Conservation (phyloP, 1,140 invertebrate species). For the Glossosoma conforme region DNA sequence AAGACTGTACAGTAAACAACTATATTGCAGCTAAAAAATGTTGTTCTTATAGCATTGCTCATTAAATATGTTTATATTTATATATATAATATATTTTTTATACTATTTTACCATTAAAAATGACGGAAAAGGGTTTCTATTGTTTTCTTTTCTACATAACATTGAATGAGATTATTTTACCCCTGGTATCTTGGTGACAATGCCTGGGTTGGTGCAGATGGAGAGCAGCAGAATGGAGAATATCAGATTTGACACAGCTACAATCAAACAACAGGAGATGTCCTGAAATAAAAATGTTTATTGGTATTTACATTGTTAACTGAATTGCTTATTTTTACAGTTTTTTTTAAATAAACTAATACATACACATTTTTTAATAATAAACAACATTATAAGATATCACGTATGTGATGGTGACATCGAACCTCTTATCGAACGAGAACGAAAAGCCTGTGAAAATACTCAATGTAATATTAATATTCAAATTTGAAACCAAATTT, state of each 20-base stretch:
- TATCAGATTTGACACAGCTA: slow-evolving; percentile 19
- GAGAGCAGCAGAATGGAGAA: slow-evolving; percentile 23
- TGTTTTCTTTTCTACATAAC: neutral
- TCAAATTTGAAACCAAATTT: too few species aligned
- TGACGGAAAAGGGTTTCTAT: neutral
- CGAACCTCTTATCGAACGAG: too few species aligned
- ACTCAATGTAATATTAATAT: too few species aligned
- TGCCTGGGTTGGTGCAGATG: slow-evolving; percentile 12
- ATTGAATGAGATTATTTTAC: slow-evolving; percentile 5
- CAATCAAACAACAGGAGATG: slow-evolving; percentile 14
- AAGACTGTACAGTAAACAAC: too few species aligned
- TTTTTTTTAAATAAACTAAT: too few species aligned
- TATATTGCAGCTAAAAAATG: too few species aligned
- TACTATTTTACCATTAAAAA: neutral
- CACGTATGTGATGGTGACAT: too few species aligned
- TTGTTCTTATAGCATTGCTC: too few species aligned
- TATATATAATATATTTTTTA: neutral
- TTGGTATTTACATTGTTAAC: neutral
- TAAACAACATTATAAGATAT: too few species aligned
- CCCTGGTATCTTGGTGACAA: slow-evolving; percentile 11
- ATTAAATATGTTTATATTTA: too few species aligned
- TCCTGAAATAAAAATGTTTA: slow-evolving; percentile 20
- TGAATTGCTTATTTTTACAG: neutral
- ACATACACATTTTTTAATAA: too few species aligned
- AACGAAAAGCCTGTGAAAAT: too few species aligned